Conservation (phyloP, 2,797 vertebrate species). For the Phrynocephalus forsythii region DNA sequence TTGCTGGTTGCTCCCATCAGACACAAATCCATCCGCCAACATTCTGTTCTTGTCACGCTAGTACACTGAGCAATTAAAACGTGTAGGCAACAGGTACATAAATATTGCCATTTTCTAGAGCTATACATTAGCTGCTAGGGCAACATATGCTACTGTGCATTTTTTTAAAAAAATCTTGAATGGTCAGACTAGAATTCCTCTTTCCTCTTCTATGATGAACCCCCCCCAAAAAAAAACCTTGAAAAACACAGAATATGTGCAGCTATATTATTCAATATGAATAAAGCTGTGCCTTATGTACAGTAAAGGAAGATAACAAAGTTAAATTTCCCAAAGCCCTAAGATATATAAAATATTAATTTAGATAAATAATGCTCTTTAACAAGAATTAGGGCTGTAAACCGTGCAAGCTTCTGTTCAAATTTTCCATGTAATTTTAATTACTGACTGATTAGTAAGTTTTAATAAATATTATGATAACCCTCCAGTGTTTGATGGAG, state of each 20-base stretch:
- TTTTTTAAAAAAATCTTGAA: constrained; percentile 4
- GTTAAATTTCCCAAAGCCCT: not conserved
- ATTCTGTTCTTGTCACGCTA: not conserved
- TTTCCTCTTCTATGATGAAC: not conserved
- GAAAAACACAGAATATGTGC: not conserved
- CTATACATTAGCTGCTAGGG: not conserved
- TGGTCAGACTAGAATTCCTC: not conserved
- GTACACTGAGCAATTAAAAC: not conserved
- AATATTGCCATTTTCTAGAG: not conserved
- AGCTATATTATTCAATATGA: not conserved
- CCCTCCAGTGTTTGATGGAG: not conserved
- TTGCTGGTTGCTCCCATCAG: not conserved
- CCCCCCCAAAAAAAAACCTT: too few species aligned
- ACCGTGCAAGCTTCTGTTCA: not conserved
- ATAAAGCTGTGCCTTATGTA: not conserved
- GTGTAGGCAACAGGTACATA: not conserved
- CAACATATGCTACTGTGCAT: not conserved
- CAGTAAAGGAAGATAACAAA: not conserved
- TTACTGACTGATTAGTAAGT: not conserved
- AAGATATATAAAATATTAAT: not conserved
- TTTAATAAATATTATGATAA: constrained; percentile 15
- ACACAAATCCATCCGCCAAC: not conserved
- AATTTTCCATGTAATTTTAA: constrained; percentile 12
- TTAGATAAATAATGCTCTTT: not conserved
- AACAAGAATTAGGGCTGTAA: not conserved